Evolutionary conservation across 2,113 vertebrate species (phyloP).

Genomic region (Oceanodroma tethys): DNA sequence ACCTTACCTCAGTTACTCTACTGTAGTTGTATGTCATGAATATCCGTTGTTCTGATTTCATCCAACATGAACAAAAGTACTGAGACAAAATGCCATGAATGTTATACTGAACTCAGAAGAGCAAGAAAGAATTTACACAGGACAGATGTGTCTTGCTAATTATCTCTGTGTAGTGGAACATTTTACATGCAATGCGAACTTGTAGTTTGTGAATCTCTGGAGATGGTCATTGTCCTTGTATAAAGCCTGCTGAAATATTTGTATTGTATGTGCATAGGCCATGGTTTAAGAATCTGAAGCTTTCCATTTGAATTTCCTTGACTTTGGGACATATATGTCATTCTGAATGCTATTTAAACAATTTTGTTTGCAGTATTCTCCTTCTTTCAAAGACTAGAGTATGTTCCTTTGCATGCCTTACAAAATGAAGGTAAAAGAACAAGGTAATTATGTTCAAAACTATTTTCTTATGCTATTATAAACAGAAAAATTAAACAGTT

Average conservation of each 20-base stretch:
- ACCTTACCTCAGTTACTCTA: not conserved
- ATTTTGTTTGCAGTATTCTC: not conserved
- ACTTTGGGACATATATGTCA: not conserved
- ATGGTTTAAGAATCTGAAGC: not conserved
- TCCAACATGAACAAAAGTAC: not conserved
- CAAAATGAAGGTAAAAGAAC: not conserved
- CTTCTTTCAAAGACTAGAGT: not conserved
- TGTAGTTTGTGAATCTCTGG: not conserved
- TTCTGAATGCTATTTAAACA: not conserved
- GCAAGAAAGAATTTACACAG: not conserved
- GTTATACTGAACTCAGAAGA: not conserved
- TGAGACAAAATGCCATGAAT: not conserved
- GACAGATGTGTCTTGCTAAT: not conserved
- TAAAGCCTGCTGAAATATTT: not conserved
- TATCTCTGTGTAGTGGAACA: not conserved
- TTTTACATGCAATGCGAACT: not conserved
- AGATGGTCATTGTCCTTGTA: not conserved
- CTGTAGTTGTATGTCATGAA: not conserved
- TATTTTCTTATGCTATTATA: not conserved
- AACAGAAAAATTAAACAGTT: not conserved
- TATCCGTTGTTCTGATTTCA: not conserved
- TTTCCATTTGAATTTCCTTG: not conserved
- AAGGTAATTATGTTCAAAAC: not conserved
- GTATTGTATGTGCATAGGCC: not conserved
- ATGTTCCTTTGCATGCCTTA: not conserved